These are phyloP conservation scores for Hydrolagus colliei DNA, from an alignment of 2,797 vertebrate species.

Conservation along the genomic window DNA sequence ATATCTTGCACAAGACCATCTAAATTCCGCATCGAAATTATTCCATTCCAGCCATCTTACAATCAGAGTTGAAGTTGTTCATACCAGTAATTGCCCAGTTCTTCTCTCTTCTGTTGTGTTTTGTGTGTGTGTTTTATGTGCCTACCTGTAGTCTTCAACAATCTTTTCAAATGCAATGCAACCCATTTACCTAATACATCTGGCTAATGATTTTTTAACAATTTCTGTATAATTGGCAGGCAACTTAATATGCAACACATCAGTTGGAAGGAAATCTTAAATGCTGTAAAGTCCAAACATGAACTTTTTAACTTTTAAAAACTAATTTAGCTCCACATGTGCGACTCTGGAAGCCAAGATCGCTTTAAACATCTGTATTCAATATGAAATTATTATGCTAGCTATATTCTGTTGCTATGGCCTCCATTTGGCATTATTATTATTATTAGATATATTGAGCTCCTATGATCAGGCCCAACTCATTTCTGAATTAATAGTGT, in stretches of 20 bases:
- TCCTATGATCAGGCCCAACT: not conserved
- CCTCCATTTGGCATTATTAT: not conserved
- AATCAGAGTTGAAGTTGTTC: not conserved
- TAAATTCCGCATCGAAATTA: not conserved
- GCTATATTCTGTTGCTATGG: not conserved
- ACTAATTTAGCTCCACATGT: no score
- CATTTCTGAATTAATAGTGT: not conserved
- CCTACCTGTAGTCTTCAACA: not conserved
- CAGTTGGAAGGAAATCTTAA: not conserved
- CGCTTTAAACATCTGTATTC: not conserved
- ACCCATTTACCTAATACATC: not conserved
- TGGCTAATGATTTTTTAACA: not conserved
- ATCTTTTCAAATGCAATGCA: constrained; percentile 5
- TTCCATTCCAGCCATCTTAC: not conserved
- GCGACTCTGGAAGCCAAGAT: no score
- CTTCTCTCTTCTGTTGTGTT: not conserved
- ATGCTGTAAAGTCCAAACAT: not conserved
- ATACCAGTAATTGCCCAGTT: constrained; percentile 22
- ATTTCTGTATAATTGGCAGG: not conserved
- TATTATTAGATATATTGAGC: not conserved
- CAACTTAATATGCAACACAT: not conserved
- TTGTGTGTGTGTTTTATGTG: not conserved
- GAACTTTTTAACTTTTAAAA: not conserved
- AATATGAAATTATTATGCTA: not conserved
- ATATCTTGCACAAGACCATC: not conserved